Percentiles rank a stretch among this genome's conserved stretches.
These are phyloP conservation scores for Drosophila sp. DNA, from an alignment of 1,140 invertebrate species.

Conservation along the genomic window DNA sequence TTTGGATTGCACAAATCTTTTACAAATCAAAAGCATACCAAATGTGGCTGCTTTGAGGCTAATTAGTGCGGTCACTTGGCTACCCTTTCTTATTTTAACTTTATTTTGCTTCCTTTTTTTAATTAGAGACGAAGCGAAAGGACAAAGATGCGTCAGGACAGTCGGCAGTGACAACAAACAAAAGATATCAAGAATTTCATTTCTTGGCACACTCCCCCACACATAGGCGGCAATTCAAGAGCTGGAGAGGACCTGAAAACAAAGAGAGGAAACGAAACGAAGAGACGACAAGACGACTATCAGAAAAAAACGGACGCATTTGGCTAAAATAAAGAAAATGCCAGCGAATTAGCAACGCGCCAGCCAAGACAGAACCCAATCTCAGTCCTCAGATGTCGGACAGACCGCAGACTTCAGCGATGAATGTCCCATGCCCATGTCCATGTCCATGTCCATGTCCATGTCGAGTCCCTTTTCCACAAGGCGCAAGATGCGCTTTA, in stretches of 20 bases:
- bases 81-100: conserved; percentile 28
- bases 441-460: conserved; percentile 68
- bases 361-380: conserved; percentile 20
- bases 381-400: not conserved
- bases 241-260: conserved; percentile 31
- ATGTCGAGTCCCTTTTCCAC: conserved; percentile 35
- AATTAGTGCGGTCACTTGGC: conserved; percentile 77
- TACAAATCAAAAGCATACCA: conserved; percentile 81
- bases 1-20: conserved; percentile 70
- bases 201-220: conserved; percentile 58
- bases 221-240: conserved; percentile 59
- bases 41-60: conserved; percentile 78
- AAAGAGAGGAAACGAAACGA: conserved; percentile 21
- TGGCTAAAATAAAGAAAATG: conserved; percentile 82
- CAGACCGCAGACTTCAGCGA: conserved; percentile 32
- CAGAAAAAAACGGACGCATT: conserved; percentile 68
- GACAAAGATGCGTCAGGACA: conserved; percentile 79
- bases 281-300: conserved; percentile 62
- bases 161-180: conserved; percentile 75
- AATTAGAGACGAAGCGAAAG: conserved; percentile 76
- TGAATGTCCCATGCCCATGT: conserved; percentile 75
- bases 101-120: conserved; percentile 60
- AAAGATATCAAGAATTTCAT: conserved; percentile 83
- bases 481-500: conserved; percentile 69
- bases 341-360: conserved; percentile 72